A percentile compares a stretch with the other conserved stretches of the same genome.
These are phyloP conservation scores for Glaucopsyche alexis DNA, from an alignment of 2,888 invertebrate species.

Conservation along the genomic window DNA sequence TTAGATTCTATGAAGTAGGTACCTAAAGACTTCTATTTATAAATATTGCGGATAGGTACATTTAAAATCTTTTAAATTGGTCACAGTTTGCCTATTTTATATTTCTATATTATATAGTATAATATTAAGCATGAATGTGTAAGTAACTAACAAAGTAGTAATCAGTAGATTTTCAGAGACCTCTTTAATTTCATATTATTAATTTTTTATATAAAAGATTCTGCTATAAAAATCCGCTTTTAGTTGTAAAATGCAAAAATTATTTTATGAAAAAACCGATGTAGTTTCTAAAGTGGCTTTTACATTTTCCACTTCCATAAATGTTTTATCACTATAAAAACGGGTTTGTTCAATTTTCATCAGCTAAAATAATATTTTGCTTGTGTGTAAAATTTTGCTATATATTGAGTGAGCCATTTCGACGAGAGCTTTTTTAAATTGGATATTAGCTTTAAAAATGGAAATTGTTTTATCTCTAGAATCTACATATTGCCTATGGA, in stretches of 20 bases:
- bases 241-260: neutral
- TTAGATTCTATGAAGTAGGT: no score
- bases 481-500: neutral
- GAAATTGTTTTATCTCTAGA: neutral
- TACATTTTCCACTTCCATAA: neutral
- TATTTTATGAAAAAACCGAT: neutral
- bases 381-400: neutral
- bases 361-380: neutral
- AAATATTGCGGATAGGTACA: no score
- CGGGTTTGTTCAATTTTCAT: conserved; percentile 4
- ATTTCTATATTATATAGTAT: no score
- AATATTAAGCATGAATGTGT: no score
- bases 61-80: no score
- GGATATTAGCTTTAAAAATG: neutral
- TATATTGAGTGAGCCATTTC: neutral
- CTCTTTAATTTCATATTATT: no score
- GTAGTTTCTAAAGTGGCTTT: neutral
- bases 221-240: neutral
- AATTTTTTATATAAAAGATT: neutral
- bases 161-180: no score
- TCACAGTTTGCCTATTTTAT: no score
- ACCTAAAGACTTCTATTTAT: no score
- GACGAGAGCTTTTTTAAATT: neutral
- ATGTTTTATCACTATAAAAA: neutral
- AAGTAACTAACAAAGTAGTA: no score